Percentiles rank a stretch among this genome's conserved stretches.
These are phyloP conservation scores for Mionectes macconnelli DNA, from an alignment of 2,113 vertebrate species.

Conservation along the genomic window DNA sequence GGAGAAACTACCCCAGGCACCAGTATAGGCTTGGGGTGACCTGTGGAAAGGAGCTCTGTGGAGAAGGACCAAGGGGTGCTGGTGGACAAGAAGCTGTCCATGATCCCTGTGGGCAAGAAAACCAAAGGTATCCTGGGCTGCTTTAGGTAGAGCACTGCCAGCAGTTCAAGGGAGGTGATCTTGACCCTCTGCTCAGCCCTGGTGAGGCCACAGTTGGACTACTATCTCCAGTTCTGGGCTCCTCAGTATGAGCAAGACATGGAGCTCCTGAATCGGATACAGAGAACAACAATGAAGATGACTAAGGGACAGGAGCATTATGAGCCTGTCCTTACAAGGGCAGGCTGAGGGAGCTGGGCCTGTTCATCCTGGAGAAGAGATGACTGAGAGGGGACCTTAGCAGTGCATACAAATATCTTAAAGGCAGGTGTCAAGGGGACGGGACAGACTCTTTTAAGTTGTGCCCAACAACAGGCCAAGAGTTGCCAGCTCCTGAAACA, in stretches of 20 bases:
- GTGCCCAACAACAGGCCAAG: rapidly evolving
- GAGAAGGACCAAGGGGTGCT: not conserved
- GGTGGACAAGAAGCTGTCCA: too few relatives aligned
- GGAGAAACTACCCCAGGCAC: not conserved
- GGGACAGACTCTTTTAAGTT: not conserved
- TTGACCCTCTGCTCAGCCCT: not conserved
- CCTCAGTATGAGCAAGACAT: rapidly evolving
- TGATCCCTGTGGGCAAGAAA: not conserved
- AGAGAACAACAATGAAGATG: not conserved
- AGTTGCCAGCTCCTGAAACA: not conserved
- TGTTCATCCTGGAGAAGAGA: not conserved
- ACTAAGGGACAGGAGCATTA: not conserved
- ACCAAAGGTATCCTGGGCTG: too few relatives aligned
- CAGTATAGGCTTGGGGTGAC: not conserved
- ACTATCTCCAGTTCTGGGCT: not conserved
- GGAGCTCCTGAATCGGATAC: not conserved
- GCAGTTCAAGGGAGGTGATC: not conserved
- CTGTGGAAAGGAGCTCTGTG: not conserved
- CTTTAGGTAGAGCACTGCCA: not conserved
- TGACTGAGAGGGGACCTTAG: not conserved
- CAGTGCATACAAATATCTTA: rapidly evolving
- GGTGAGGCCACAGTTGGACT: not conserved
- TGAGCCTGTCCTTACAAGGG: rapidly evolving
- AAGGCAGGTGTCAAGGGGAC: too few relatives aligned
- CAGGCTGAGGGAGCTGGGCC: not conserved